Percentiles rank a stretch among this genome's conserved stretches.
Evolutionary conservation across 2,113 vertebrate genomes (phyloP).

Genomic region (Brienomyrus longianalis): DNA sequence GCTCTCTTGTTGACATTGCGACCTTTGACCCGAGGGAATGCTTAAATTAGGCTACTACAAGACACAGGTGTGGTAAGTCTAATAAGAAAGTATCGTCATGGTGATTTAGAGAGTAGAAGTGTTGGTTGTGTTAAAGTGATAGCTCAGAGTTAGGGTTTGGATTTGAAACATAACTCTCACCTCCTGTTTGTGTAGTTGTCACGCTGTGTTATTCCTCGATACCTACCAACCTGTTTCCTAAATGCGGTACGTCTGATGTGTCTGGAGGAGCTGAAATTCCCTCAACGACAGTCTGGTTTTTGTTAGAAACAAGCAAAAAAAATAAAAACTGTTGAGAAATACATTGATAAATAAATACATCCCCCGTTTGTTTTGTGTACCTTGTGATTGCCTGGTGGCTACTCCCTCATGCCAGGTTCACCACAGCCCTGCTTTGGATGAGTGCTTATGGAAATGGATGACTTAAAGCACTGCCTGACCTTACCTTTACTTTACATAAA

Average conservation of each 20-base stretch:
- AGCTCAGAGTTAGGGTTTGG: not conserved
- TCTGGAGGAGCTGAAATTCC: not conserved
- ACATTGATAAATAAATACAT: not conserved
- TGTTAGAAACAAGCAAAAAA: not conserved
- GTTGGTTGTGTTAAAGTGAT: not conserved
- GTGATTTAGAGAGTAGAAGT: not conserved
- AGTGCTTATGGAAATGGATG: not conserved
- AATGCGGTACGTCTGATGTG: not conserved
- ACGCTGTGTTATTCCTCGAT: not conserved
- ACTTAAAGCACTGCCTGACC: not conserved
- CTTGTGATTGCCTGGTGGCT: not conserved
- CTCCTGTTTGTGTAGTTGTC: not conserved
- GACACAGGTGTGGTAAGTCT: not conserved
- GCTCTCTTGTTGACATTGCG: not conserved
- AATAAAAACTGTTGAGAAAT: not conserved
- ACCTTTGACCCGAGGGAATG: not conserved
- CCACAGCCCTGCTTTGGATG: not conserved
- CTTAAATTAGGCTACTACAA: not conserved
- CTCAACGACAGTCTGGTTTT: not conserved
- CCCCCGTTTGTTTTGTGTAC: not conserved
- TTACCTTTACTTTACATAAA: not conserved
- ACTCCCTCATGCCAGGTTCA: not conserved
- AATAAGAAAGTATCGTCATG: not conserved
- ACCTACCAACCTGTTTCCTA: not conserved
- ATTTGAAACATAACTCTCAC: not conserved